These are phyloP conservation scores for Rhinopomastus cyanomelas DNA, from an alignment of 2,113 vertebrate genomes.

Conservation along the genomic window DNA sequence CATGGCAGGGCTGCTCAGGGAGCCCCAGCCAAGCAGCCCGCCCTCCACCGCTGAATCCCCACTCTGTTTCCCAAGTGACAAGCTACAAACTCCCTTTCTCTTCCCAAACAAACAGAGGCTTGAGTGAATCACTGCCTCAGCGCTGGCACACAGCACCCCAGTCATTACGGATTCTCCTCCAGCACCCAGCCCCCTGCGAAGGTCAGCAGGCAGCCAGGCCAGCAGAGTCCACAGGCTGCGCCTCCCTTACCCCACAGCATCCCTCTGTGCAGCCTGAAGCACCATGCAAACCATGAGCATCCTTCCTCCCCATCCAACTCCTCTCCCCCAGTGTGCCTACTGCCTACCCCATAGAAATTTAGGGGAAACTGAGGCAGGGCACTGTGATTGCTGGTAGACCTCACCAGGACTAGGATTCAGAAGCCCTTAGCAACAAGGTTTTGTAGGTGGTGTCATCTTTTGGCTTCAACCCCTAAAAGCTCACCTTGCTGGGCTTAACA, in stretches of 20 bases:
- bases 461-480: not conserved
- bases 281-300: accelerated
- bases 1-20: not conserved
- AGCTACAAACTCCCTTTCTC: constrained; percentile 77
- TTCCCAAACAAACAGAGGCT: constrained; percentile 74
- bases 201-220: not conserved
- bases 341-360: not conserved
- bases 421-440: not conserved
- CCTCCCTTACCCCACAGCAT: not conserved
- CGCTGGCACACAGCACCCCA: not conserved
- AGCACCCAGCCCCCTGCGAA: not conserved
- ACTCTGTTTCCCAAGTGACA: constrained; percentile 70
- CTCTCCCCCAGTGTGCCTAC: not conserved
- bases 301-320: not conserved
- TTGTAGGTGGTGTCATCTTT: not conserved
- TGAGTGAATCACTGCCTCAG: constrained; percentile 56
- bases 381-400: not conserved
- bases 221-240: not conserved
- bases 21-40: constrained; percentile 1
- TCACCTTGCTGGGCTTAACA: not conserved
- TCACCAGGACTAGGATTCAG: not conserved
- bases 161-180: constrained; percentile 6
- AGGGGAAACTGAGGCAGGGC: not conserved
- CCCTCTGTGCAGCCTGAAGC: not conserved
- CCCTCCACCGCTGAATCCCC: constrained; percentile 67